A percentile compares a stretch with the other conserved stretches of the same genome.
phyloP scores from a whole-genome alignment of 1,140 invertebrate genomes.

The Drosophila oshimai region DNA sequence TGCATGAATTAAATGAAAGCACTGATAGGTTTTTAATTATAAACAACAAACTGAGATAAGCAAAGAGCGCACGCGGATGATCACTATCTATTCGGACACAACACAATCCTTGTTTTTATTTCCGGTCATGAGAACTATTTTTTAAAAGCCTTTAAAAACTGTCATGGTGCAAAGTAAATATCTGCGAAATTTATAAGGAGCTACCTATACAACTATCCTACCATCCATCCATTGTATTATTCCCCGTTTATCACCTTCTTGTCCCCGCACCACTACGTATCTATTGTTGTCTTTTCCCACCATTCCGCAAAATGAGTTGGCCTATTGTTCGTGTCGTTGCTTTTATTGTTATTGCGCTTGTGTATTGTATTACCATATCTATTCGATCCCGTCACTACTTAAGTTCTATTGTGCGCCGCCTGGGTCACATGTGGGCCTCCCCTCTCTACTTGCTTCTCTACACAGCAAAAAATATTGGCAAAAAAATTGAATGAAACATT shows the following conservation, averaged over 20 bases:
- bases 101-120: neutral
- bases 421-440: conserved; percentile 29
- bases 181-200: neutral
- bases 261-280: conserved; percentile 1
- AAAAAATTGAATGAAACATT: too few relatives aligned
- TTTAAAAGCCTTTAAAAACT: neutral
- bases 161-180: conserved; percentile 4
- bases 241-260: conserved; percentile 33
- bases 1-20: neutral
- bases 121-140: neutral
- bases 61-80: neutral
- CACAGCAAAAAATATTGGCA: neutral
- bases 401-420: conserved; percentile 30
- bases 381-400: conserved; percentile 43
- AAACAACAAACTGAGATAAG: neutral
- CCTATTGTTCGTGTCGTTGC: conserved; percentile 16
- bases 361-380: conserved; percentile 46
- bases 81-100: neutral
- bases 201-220: neutral
- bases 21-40: neutral
- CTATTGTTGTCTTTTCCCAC: conserved; percentile 42
- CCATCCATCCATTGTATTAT: conserved; percentile 19
- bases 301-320: conserved; percentile 31
- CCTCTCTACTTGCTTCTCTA: neutral
- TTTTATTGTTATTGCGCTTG: conserved; percentile 33